phyloP scores from a whole-genome alignment of 2,113 vertebrate species.

The Willisornis vidua region DNA sequence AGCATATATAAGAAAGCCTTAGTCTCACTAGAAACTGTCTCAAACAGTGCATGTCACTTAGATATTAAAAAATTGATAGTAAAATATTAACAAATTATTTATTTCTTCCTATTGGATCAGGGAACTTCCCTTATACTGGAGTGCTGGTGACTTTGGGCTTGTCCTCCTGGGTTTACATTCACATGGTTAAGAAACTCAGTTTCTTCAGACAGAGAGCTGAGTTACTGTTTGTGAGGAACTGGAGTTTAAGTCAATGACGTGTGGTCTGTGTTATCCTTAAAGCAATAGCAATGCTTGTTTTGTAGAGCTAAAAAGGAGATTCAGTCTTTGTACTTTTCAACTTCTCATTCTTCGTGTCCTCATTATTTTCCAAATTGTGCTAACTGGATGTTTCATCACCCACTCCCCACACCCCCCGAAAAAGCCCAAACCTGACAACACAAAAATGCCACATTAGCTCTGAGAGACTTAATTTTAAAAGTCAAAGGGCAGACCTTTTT shows the following conservation, averaged over 20 bases:
- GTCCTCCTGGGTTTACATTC: neutral
- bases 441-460: neutral
- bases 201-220: neutral
- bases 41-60: neutral
- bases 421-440: accelerated
- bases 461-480: neutral
- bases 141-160: neutral
- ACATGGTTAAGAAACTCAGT: neutral
- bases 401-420: accelerated
- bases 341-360: neutral
- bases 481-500: neutral
- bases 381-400: neutral
- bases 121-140: neutral
- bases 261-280: neutral
- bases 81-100: neutral
- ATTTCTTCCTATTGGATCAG: neutral
- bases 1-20: neutral
- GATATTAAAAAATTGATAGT: neutral
- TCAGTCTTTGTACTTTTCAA: neutral
- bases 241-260: neutral
- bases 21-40: neutral
- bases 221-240: neutral
- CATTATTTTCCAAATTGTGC: neutral
- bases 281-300: neutral
- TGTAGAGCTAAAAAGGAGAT: neutral